phyloP scores from a whole-genome alignment of 2,888 invertebrate genomes.

The Hypselothyrea guttata region DNA sequence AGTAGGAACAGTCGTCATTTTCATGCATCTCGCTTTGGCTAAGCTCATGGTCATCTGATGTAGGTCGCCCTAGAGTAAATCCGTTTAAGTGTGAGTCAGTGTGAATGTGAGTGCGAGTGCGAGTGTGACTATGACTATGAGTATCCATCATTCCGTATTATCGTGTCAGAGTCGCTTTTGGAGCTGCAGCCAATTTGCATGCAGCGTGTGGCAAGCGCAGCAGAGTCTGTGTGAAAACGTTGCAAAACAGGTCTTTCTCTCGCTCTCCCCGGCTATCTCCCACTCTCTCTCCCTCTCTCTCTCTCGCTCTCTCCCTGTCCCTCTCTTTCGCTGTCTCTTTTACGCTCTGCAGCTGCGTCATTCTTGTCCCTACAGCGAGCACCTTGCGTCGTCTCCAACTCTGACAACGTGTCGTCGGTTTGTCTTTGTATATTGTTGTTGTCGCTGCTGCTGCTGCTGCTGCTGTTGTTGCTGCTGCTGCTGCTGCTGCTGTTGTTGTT shows the following conservation, averaged over 20 bases:
- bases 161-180: no score
- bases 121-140: neutral
- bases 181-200: constrained; percentile 30
- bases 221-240: constrained; percentile 37
- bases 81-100: no score
- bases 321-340: constrained; percentile 29
- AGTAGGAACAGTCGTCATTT: no score
- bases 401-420: neutral
- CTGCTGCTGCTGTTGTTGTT: constrained; percentile 3
- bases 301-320: neutral
- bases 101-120: no score
- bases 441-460: constrained; percentile 1
- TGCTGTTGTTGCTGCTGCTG: constrained; percentile 13
- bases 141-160: no score
- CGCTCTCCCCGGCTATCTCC: constrained; percentile 11
- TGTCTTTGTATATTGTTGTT: constrained; percentile 19
- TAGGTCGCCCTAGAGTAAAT: no score
- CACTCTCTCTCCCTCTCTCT: constrained; percentile 1
- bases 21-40: no score
- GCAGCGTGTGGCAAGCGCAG: constrained; percentile 26
- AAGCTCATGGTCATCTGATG: no score
- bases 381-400: constrained; percentile 16
- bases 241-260: constrained; percentile 63
- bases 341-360: no score
- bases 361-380: neutral